A percentile compares a stretch with the other conserved stretches of the same genome.
Evolutionary conservation across 2,113 vertebrate species (phyloP).

Genomic region (Alligator sinensis): DNA sequence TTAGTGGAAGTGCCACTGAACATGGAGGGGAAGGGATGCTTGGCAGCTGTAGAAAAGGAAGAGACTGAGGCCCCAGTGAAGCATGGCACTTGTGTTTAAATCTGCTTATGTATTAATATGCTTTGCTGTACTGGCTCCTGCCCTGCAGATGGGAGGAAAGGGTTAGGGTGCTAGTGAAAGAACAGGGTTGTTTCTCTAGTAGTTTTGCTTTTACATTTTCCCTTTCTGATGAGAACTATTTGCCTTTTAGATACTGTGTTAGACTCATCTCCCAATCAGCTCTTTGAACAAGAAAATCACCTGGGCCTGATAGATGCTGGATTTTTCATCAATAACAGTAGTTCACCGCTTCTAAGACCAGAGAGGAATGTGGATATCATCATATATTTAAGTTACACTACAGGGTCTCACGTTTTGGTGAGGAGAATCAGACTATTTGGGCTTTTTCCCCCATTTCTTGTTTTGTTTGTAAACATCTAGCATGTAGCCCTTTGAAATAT

Average conservation of each 20-base stretch:
- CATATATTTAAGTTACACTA: constrained; percentile 82
- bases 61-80: neutral
- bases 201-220: neutral
- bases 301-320: constrained; percentile 82
- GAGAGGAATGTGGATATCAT: constrained; percentile 82
- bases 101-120: neutral
- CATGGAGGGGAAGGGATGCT: neutral
- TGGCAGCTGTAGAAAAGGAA: neutral
- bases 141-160: neutral
- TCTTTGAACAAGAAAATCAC: constrained; percentile 72
- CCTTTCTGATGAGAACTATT: neutral
- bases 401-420: constrained; percentile 79
- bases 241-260: constrained; percentile 78
- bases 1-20: no score
- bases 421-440: constrained; percentile 16
- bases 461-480: neutral
- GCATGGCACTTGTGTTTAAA: neutral
- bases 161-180: neutral
- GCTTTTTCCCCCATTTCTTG: neutral
- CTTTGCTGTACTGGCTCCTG: neutral
- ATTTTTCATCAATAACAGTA: constrained; percentile 84
- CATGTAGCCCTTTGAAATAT: neutral
- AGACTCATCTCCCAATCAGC: constrained; percentile 71
- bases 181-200: neutral
- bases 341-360: constrained; percentile 74